Evolutionary conservation across 2,113 vertebrate species (phyloP).

Genomic region (Semnornis frantzii): DNA sequence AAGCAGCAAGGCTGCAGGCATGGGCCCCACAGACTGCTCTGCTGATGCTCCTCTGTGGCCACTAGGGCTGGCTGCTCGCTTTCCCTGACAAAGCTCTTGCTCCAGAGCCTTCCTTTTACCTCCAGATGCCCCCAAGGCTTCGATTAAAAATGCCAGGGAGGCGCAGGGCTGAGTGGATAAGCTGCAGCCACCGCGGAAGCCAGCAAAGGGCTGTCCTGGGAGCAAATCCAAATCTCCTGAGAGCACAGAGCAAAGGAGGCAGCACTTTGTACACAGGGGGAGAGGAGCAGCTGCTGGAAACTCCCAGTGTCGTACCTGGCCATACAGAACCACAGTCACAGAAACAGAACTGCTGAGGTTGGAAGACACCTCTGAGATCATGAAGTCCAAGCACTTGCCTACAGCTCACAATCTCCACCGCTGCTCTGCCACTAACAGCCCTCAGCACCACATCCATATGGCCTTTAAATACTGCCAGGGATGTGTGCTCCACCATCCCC

Average conservation of each 20-base stretch:
- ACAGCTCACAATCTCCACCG: no score
- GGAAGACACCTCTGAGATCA: no score
- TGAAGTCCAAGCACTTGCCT: neutral
- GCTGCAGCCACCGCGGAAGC: neutral
- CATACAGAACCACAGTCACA: no score
- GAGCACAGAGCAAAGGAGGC: neutral
- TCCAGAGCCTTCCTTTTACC: neutral
- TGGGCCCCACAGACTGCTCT: neutral
- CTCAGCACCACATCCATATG: no score
- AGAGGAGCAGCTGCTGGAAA: neutral
- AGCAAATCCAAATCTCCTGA: neutral
- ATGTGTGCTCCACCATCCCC: no score
- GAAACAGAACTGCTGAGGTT: no score
- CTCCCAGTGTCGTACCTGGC: neutral
- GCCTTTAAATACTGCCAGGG: no score
- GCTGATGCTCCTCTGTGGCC: neutral
- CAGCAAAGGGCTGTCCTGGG: neutral
- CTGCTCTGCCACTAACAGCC: no score
- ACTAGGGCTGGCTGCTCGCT: no score
- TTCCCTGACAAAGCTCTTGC: neutral
- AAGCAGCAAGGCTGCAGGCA: neutral
- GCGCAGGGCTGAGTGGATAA: neutral
- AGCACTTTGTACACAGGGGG: neutral
- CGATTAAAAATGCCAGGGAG: neutral
- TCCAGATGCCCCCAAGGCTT: neutral